Base-by-base conservation (phyloP, 2,888 invertebrate species). In the Ceriagrion tenellum region DNA sequence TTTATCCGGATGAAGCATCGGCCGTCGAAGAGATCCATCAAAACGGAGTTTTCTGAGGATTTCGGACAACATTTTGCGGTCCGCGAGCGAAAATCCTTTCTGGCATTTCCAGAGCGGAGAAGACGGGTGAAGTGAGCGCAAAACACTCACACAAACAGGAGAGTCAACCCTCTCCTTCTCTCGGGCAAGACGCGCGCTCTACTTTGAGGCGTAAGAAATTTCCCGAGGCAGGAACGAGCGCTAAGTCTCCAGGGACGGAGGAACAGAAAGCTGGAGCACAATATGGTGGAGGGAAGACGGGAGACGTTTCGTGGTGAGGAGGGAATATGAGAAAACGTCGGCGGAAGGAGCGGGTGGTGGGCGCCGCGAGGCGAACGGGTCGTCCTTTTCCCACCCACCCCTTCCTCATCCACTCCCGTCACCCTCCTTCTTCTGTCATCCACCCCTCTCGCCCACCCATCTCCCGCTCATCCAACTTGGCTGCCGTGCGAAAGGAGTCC, bases 21-120 rank as follows among this genome's bases (percentile, higher is more conserved):
- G 69, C 63, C 47, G 93, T 47, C 93, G 69, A 93, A 93, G 47
- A 69, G 47, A 93, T 93, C 93, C 93, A 93, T 93, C 93, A 93
- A 81, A 81, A 81, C 40, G 93, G n/a, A 47, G 69, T 69, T 93
- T 69, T 47, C 12, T 47, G 69, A 93, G 93, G 69, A 93, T 69
- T 93, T 69, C 63, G 93, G 69, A 93, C 93, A 93, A 69, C 93
- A 93, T 93, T 69, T 93, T 93, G 13, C 69, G 47, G n/a, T 40
- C 69, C 47, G 20, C 93, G 26, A n/a, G 47, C 0, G 89, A 47
- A 47, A 47, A 69, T 93, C 69, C 47, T 18, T 93, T 93, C 47
- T 93, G 81, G 81, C 81, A 35, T 93, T 93, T 69, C 47, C 10
- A 30, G 90, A 55, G 91, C 2, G 55, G 30, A 40, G 35, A 30